phyloP scores from a whole-genome alignment of 2,888 invertebrate genomes.

The Coecobrya sp. region DNA sequence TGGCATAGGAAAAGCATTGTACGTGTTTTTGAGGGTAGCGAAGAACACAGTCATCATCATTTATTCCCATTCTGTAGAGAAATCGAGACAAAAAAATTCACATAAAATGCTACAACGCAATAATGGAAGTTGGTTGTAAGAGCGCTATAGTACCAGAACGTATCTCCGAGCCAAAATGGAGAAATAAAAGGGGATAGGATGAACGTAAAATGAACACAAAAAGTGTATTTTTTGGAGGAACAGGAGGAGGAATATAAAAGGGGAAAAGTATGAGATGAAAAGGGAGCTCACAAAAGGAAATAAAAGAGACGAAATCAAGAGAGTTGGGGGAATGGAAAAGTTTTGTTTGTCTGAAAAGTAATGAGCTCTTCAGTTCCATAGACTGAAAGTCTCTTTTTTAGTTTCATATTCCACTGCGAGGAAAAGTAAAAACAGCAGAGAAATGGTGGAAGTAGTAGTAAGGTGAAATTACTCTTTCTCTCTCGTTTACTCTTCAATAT shows the following conservation, averaged over 20 bases:
- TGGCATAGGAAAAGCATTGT: background rate
- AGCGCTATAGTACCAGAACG: background rate
- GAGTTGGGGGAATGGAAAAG: conserved; percentile 79
- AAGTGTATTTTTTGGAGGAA: conserved; percentile 51
- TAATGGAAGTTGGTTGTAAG: background rate
- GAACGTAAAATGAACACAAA: conserved; percentile 57
- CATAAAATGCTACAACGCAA: conserved; percentile 34
- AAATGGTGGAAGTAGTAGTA: conserved; percentile 27
- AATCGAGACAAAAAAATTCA: conserved; percentile 34
- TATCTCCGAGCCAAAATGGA: conserved; percentile 60
- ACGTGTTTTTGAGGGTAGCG: background rate
- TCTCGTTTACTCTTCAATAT: conserved; percentile 42
- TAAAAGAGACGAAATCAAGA: conserved; percentile 74
- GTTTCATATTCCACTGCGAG: conserved; percentile 34
- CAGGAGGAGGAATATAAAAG: conserved; percentile 31
- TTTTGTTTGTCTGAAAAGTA: conserved; percentile 79
- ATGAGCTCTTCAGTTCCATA: conserved; percentile 77
- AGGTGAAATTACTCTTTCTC: conserved; percentile 71
- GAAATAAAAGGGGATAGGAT: conserved; percentile 65
- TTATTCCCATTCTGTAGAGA: conserved; percentile 22
- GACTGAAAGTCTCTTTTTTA: conserved; percentile 63
- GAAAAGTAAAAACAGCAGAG: conserved; percentile 69
- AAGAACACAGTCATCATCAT: conserved; percentile 42
- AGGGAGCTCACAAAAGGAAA: conserved; percentile 70
- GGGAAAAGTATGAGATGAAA: conserved; percentile 69